A percentile compares a stretch with the other conserved stretches of the same genome.
phyloP scores from a whole-genome alignment of 1,140 invertebrate species.

The Drosophila repleta region DNA sequence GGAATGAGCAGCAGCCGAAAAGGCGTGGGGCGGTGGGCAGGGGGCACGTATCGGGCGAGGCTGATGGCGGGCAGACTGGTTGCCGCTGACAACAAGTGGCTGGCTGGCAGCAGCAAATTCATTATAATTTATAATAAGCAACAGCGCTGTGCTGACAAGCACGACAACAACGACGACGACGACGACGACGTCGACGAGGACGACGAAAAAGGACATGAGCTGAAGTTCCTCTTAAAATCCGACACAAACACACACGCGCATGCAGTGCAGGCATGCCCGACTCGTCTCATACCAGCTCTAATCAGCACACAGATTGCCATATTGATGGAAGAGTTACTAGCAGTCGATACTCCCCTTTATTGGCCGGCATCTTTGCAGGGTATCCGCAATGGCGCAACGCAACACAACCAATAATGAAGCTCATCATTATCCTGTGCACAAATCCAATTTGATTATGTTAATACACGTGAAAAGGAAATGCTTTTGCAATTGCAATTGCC shows the following conservation, averaged over 20 bases:
- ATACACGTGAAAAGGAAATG: slow-evolving; percentile 83
- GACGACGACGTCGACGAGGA: slow-evolving; percentile 28
- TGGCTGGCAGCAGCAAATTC: slow-evolving; percentile 76
- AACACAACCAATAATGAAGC: slow-evolving; percentile 79
- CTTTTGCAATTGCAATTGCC: slow-evolving; percentile 82
- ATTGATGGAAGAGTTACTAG: neutral
- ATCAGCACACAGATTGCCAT: no score
- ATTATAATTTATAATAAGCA: slow-evolving; percentile 83
- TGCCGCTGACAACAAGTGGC: slow-evolving; percentile 80
- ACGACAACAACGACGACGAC: slow-evolving; percentile 26
- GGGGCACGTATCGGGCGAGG: slow-evolving; percentile 14
- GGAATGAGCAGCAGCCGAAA: slow-evolving; percentile 58
- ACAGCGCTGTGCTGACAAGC: slow-evolving; percentile 64
- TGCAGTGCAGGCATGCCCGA: slow-evolving; percentile 3
- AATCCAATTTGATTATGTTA: slow-evolving; percentile 83
- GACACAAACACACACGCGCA: slow-evolving; percentile 10
- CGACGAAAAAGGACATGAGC: slow-evolving; percentile 47
- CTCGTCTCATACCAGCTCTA: neutral
- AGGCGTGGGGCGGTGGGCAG: neutral
- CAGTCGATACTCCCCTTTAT: neutral
- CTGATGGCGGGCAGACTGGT: slow-evolving; percentile 36
- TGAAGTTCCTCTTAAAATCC: slow-evolving; percentile 47
- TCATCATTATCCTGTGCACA: slow-evolving; percentile 83
- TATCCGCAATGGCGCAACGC: slow-evolving; percentile 39
- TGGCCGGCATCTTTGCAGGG: neutral